Evolutionary conservation across 2,888 invertebrate genomes (phyloP).

Genomic region (Clanis bilineata): DNA sequence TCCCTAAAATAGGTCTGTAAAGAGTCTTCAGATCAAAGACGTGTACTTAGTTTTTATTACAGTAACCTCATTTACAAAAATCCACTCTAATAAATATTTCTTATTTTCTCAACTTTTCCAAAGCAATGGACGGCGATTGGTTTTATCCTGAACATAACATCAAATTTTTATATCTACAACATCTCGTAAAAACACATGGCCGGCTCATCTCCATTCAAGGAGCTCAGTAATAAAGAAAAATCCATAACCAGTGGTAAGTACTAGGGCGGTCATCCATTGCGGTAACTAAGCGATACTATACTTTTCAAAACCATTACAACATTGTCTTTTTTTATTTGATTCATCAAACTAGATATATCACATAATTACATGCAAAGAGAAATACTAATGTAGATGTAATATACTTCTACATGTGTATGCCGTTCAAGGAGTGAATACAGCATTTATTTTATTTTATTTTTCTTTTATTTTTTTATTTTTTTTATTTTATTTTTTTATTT

Average conservation of each 20-base stretch:
- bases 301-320: not conserved
- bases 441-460: no score
- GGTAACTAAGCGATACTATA: constrained; percentile 11
- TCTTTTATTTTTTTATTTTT: no score
- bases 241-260: constrained; percentile 17
- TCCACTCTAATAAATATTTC: constrained; percentile 1
- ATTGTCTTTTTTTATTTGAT: not conserved
- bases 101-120: constrained; percentile 9
- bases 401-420: no score
- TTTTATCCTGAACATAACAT: constrained; percentile 28
- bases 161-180: constrained; percentile 31
- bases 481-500: no score
- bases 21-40: no score
- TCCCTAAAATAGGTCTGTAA: no score
- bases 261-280: constrained; percentile 17
- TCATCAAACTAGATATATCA: no score
- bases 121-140: constrained; percentile 12
- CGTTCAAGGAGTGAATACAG: no score
- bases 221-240: constrained; percentile 31
- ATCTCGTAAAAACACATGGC: constrained; percentile 40
- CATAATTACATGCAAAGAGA: no score
- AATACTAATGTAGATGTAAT: no score
- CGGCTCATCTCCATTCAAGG: constrained; percentile 30
- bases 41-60: no score
- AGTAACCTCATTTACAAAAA: not conserved